Evolutionary conservation across 1,140 invertebrate species (phyloP).

Genomic region (Leguminivora glycinivorella): DNA sequence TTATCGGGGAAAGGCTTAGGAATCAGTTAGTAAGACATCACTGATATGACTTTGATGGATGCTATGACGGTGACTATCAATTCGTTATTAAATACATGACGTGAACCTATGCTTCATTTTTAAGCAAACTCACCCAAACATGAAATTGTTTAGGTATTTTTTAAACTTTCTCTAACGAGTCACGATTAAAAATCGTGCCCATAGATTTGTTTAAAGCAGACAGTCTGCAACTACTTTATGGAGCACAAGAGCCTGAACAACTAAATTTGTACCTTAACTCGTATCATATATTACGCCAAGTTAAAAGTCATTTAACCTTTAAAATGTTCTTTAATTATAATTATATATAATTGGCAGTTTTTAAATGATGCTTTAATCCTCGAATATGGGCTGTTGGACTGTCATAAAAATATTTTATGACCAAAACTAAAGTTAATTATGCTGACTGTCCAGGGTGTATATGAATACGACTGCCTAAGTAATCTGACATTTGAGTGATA

Average conservation of each 20-base stretch:
- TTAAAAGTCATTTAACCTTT: no score
- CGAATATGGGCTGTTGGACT: no score
- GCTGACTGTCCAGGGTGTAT: neutral
- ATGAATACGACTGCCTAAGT: neutral
- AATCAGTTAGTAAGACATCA: constrained; percentile 17
- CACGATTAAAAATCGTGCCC: constrained; percentile 1
- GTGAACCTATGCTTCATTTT: constrained; percentile 35
- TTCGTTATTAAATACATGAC: constrained; percentile 34
- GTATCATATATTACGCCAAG: no score
- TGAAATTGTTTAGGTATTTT: constrained; percentile 13
- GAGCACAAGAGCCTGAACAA: no score
- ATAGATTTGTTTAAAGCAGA: neutral
- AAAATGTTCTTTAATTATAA: no score
- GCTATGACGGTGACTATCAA: constrained; percentile 11
- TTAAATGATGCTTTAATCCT: no score
- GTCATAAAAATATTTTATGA: no score
- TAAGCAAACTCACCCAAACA: neutral
- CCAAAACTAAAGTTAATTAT: neutral
- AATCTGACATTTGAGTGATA: neutral
- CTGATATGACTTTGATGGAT: constrained; percentile 22
- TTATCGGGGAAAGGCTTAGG: constrained; percentile 55
- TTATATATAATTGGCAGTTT: no score
- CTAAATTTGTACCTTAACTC: no score
- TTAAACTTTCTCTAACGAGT: constrained; percentile 13
- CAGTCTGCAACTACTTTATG: no score